A percentile compares a stretch with the other conserved stretches of the same genome.
Conservation (phyloP, 2,888 invertebrate genomes). For the Scrobipalpa atriplicella region DNA sequence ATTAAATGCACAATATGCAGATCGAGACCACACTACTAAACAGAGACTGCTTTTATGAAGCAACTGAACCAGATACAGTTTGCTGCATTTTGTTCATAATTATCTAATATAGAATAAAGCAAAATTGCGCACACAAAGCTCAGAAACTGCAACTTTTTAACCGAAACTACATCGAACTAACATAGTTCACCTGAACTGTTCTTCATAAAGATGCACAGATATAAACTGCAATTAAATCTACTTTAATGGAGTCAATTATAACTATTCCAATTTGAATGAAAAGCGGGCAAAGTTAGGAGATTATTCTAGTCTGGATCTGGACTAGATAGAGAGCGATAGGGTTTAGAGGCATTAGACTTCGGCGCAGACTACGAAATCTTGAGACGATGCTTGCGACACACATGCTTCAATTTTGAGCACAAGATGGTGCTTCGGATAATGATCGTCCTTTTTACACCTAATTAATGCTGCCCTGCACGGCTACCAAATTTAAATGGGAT, state of each 20-base stretch:
- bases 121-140: neutral
- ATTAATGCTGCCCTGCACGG: no score
- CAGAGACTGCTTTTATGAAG: no score
- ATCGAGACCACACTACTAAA: no score
- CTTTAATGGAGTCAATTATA: slow-evolving; percentile 28
- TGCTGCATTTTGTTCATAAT: no score
- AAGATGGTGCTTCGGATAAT: neutral
- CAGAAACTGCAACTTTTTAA: neutral
- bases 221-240: slow-evolving; percentile 28
- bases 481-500: no score
- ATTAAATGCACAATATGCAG: no score
- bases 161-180: neutral
- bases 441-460: no score
- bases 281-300: slow-evolving; percentile 23
- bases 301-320: slow-evolving; percentile 12
- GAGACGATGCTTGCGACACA: neutral
- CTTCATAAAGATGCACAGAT: neutral
- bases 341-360: slow-evolving; percentile 26
- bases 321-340: slow-evolving; percentile 21
- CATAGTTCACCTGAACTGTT: neutral
- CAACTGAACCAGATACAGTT: no score
- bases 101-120: neutral
- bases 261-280: slow-evolving; percentile 27
- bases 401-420: neutral
- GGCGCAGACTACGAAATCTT: neutral